Conservation (phyloP, 2,797 vertebrate genomes). For the Antrozous pallidus region DNA sequence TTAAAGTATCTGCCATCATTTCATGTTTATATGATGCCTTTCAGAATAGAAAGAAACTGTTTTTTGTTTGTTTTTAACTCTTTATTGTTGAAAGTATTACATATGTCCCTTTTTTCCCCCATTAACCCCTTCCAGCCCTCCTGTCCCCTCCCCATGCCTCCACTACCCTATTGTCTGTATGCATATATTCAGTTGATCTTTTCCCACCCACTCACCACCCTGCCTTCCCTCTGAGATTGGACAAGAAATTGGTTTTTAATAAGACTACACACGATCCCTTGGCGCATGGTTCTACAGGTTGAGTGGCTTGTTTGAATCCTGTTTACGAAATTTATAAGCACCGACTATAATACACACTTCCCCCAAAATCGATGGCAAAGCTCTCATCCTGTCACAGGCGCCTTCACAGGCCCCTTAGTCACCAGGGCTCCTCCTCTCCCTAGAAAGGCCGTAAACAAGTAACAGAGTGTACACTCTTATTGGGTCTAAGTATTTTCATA, state of each 20-base stretch:
- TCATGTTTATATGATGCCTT: constrained; percentile 54
- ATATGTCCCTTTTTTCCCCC: too few relatives aligned
- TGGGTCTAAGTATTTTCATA: not conserved
- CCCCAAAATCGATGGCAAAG: not conserved
- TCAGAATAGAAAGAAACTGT: not conserved
- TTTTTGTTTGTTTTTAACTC: too few relatives aligned
- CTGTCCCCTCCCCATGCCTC: too few relatives aligned
- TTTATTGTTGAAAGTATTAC: too few relatives aligned
- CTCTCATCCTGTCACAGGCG: not conserved
- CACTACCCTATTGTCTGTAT: too few relatives aligned
- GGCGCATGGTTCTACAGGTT: not conserved
- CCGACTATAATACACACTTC: not conserved
- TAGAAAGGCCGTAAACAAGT: not conserved
- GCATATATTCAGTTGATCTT: too few relatives aligned
- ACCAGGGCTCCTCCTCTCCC: not conserved
- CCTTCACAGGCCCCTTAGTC: not conserved
- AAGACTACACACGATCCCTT: not conserved
- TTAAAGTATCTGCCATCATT: constrained; percentile 54
- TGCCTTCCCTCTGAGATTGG: too few relatives aligned
- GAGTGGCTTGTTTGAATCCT: not conserved
- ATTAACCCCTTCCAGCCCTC: too few relatives aligned
- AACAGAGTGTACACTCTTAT: not conserved
- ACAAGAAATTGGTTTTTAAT: not conserved
- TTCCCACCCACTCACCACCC: too few relatives aligned
- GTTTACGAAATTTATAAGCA: not conserved